Evolutionary conservation across 2,888 invertebrate genomes (phyloP).

Genomic region (Dermolepida albohirtum): DNA sequence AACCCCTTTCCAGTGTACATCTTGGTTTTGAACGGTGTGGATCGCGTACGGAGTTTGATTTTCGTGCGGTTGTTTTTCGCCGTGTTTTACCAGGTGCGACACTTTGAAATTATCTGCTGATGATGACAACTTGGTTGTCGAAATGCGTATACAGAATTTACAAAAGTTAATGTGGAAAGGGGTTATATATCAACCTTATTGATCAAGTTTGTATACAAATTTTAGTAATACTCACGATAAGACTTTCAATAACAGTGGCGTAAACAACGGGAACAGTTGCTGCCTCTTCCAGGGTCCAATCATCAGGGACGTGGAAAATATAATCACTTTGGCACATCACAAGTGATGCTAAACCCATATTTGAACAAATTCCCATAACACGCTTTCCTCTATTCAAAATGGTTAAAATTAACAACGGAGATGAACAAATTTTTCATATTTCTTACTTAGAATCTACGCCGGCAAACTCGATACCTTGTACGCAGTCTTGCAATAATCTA

Average conservation of each 20-base stretch:
- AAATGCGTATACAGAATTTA: too few species aligned
- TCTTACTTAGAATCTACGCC: slow-evolving; percentile 61
- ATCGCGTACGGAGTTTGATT: too few species aligned
- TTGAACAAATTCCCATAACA: slow-evolving; percentile 74
- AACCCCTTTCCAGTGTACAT: too few species aligned
- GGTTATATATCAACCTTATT: too few species aligned
- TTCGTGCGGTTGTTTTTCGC: too few species aligned
- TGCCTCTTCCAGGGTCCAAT: slow-evolving; percentile 80
- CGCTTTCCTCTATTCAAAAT: slow-evolving; percentile 67
- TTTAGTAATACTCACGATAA: slow-evolving; percentile 62
- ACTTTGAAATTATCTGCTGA: too few species aligned
- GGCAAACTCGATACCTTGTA: slow-evolving; percentile 71
- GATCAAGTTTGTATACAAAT: too few species aligned
- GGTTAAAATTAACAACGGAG: not conserved
- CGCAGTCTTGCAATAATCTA: slow-evolving; percentile 66
- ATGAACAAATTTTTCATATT: not conserved
- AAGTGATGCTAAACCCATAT: slow-evolving; percentile 71
- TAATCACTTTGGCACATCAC: slow-evolving; percentile 69
- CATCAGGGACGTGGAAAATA: slow-evolving; percentile 76
- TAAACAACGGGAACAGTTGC: slow-evolving; percentile 83
- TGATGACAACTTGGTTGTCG: too few species aligned
- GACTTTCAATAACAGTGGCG: slow-evolving; percentile 66
- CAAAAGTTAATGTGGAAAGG: too few species aligned
- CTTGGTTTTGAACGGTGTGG: too few species aligned
- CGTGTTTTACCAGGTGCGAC: too few species aligned